phyloP scores from a whole-genome alignment of 2,888 invertebrate species.

The Epistrophe grossulariae region DNA sequence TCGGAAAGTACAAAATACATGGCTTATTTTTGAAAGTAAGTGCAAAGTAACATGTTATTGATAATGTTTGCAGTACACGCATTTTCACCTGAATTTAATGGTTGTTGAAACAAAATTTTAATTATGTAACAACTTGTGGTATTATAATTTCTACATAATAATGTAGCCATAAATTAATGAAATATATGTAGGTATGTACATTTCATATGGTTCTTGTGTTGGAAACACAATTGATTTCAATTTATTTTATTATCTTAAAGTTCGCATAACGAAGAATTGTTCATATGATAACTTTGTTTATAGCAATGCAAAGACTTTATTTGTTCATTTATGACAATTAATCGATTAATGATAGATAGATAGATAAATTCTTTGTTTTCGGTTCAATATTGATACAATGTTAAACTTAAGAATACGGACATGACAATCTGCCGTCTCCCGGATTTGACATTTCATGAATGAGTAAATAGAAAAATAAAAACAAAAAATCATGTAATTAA shows the following conservation, averaged over 20 bases:
- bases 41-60: conserved; percentile 57
- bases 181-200: background rate
- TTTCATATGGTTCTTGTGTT: conserved; percentile 3
- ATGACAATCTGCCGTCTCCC: no score
- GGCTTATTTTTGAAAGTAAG: conserved; percentile 20
- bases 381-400: no score
- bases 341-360: no score
- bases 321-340: background rate
- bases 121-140: conserved; percentile 38
- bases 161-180: background rate
- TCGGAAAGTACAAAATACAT: background rate
- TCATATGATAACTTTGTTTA: background rate
- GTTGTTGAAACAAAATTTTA: conserved; percentile 34
- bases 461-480: no score
- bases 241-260: background rate
- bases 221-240: conserved; percentile 1
- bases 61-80: conserved; percentile 54
- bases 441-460: no score
- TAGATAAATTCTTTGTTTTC: no score
- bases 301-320: background rate
- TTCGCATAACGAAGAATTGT: background rate
- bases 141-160: conserved; percentile 5
- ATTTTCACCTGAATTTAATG: conserved; percentile 35
- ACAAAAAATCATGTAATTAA: no score
- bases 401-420: no score